Evolutionary conservation across 2,797 vertebrate species (phyloP), one percentile per base, ranked within the genome.

Genomic region (Microchirus variegatus): DNA sequence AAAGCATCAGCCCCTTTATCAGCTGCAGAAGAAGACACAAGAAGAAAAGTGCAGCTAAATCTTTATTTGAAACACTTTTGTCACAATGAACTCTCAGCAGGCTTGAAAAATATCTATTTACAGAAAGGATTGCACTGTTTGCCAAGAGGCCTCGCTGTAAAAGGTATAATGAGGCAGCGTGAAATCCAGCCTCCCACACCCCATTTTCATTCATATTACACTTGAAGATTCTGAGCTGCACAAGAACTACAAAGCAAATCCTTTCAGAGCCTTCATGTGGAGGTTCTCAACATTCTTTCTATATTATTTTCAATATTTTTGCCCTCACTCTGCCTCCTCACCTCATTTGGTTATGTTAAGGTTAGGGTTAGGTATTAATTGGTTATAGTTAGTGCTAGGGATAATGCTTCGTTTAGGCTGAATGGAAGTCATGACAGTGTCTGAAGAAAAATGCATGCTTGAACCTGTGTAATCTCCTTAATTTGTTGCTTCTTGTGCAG

Each of bases 51-150:
- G 19, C n/a, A 4, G 62, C 81, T 80, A 74, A 71, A 77, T 84
- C 53, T 71, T 70, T 59, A 78, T 80, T 77, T 78, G 73, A 36
- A 68, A 53, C 62, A 37, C 69, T 77, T 76, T 67, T 67, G 63
- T 67, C 44, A 49, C 14, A 80, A 59, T 65, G 69, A 62, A 63
- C 50, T 62, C 37, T 68, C 47, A 37, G 37, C 31, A 26, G 53
- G 31, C 17, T 37, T 2, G 18, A 53, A 36, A 67, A 56, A 57
- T 54, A 62, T 55, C 60, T 17, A 56, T 47, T 48, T 53, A 53
- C 18, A 51, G 22, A 47, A 69, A 72, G 57, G 16, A 65, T 62
- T 63, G 49, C 45, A 67, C 13, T 43, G n/a, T 73, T 67, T 64
- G 64, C 75, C 45, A 75, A 75, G 73, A 72, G 22, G 26, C 26